A percentile compares a stretch with the other conserved stretches of the same genome.
These are phyloP conservation scores for Urosaurus nigricauda DNA, from an alignment of 2,797 vertebrate species.

Conservation along the genomic window DNA sequence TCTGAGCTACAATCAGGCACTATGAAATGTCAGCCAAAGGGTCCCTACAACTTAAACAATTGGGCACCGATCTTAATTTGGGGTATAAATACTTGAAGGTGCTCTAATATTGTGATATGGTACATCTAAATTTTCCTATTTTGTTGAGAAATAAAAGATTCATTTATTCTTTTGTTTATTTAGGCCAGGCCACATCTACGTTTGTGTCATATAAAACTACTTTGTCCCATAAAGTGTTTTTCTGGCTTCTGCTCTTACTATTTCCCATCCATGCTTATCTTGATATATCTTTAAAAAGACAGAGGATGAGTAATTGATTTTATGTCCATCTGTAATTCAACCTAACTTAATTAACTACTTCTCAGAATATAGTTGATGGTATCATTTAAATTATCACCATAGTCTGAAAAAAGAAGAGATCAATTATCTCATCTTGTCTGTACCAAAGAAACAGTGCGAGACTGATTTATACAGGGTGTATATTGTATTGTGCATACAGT, in stretches of 20 bases:
- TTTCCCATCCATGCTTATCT: not conserved
- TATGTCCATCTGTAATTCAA: not conserved
- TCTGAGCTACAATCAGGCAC: no score
- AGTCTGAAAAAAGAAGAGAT: not conserved
- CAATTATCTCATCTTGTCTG: not conserved
- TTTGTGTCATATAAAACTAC: not conserved
- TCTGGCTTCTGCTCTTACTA: not conserved
- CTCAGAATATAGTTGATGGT: conserved; percentile 13
- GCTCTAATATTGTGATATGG: not conserved
- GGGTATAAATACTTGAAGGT: not conserved
- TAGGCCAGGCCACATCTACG: not conserved
- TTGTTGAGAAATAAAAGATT: no score
- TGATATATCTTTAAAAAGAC: not conserved
- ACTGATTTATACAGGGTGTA: conserved; percentile 23
- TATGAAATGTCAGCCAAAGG: not conserved
- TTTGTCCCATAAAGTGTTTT: not conserved
- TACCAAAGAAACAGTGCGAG: not conserved
- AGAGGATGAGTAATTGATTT: not conserved
- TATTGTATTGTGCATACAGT: conserved; percentile 1
- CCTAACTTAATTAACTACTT: conserved; percentile 24
- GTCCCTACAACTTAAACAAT: not conserved
- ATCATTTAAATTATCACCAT: conserved; percentile 14
- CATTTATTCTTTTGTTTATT: not conserved
- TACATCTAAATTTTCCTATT: no score
- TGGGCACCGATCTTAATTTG: not conserved